A percentile compares a stretch with the other conserved stretches of the same genome.
Evolutionary conservation across 2,113 vertebrate species (phyloP).

Genomic region (Paramormyrops kingsleyae): DNA sequence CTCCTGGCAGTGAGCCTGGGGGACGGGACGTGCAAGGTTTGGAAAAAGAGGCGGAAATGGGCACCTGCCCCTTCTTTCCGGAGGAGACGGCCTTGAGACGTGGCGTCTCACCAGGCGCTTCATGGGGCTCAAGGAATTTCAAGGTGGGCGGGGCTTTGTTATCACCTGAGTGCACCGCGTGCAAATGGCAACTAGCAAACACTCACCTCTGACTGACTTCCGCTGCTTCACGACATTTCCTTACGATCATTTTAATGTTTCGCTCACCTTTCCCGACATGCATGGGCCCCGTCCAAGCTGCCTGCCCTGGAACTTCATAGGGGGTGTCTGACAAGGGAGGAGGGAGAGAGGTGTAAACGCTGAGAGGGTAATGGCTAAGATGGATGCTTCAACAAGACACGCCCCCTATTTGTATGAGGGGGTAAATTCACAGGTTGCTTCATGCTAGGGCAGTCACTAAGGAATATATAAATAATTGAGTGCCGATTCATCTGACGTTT

Average conservation of each 20-base stretch:
- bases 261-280: constrained; percentile 70
- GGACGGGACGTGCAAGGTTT: neutral
- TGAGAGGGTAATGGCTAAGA: neutral
- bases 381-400: neutral
- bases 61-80: constrained; percentile 33
- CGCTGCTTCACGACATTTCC: neutral
- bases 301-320: constrained; percentile 75
- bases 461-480: too few species aligned
- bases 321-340: constrained; percentile 60
- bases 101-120: constrained; percentile 26
- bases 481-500: too few species aligned
- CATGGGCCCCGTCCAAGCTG: constrained; percentile 80
- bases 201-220: neutral
- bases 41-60: constrained; percentile 28
- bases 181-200: neutral
- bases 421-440: neutral
- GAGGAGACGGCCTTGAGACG: constrained; percentile 37
- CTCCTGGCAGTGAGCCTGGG: constrained; percentile 72
- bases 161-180: neutral
- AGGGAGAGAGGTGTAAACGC: too few species aligned
- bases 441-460: neutral
- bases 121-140: constrained; percentile 20
- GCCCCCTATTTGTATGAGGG: neutral
- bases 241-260: neutral
- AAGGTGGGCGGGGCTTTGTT: neutral